Evolutionary conservation across 2,797 vertebrate species (phyloP), one percentile per base, ranked within the genome.

Genomic region (Notolabrus celidotus): DNA sequence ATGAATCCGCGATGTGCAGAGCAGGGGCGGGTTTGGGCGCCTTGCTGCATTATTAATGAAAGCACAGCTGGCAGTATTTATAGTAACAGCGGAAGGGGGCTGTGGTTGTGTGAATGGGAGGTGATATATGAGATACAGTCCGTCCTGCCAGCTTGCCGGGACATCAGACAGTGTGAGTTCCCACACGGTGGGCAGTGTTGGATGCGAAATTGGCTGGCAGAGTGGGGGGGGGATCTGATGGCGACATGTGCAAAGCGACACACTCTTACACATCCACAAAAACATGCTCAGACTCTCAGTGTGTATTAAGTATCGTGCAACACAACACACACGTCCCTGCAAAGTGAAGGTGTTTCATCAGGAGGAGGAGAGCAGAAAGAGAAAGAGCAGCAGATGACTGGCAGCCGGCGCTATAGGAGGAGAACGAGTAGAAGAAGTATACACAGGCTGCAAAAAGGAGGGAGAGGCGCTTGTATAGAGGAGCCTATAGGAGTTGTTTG

Each of bases 31-130:
- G 83, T 70, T 86, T 60, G 81, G 84, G 73, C 20, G 19, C 77
- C 70, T 68, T 68, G 89, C 2, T 93, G 93, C 5, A 96, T 96
- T 90, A 92, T 90, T 96, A 86, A 95, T 96, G 93, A 90, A 95
- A 63, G 89, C 89, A 75, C 93, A 94, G 94, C 94, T 95, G 88
- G 92, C 87, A 42, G 79, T 91, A 92, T 93, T 93, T 92, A 92
- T 93, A 92, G 92, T 70, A 90, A 88, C 87, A 70, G 77, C 68
- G 70, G 73, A 74, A 51, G 56, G 45, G 47, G 47, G 59, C 47
- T 7, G 15, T 56, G 69, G 67, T 47, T 45, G 67, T 2, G 3
- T 76, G 83, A 71, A 91, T 94, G 81, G 76, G 64, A 74, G 61
- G 58, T 86, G 85, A 88, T 81, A 34, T 68, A 88, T 84, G 85